Base-by-base conservation (phyloP, 2,113 vertebrate genomes). In the Erythrocercus mccallii region DNA sequence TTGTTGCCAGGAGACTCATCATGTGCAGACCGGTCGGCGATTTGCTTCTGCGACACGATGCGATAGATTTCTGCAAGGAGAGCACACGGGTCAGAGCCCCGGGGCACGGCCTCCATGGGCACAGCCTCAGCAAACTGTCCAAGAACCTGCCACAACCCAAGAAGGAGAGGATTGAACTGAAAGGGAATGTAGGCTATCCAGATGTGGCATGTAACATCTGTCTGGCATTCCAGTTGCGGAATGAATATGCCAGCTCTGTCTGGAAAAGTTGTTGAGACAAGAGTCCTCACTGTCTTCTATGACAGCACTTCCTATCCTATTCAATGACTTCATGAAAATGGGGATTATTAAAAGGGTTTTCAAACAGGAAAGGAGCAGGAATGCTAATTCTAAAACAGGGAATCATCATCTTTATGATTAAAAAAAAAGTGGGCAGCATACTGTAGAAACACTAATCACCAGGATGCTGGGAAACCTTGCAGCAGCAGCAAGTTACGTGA, bases 1-100 rank as follows among this genome's bases (percentile, higher is more conserved):
- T 99, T 99, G 98, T 99, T 99, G 70, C 99, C 99, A 1, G 99
- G 99, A 95, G 99, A 99, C 85, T 99, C 99, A 4, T 99, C 98
- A 0, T 99, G 98, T 4, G 97, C 98, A 14, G 99, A 99, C 54
- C 99, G 97, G 96, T 99, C 99, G 0, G 99, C 98, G 16, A 99
- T 99, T 96, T 99, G 99, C 98, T 99, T 99, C 98, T 99, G 99
- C 19, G 99, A 99, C 81, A 99, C 99, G 4, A 99, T 99, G 92
- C 99, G 99, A 97, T 99, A 99, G 97, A 99, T 99, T 96, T 99
- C 99, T 99, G 98, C 9, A 86, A 95, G 15, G 33, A 88, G 90
- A 91, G 37, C 20, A 69, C 69, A 47, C 0, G 0, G 0, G 57
- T 92, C 45, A 90, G 66, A 77, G 56, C 40, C 40, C 51, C 10